Conservation (phyloP, 2,888 invertebrate species). For the Sisyra terminalis region DNA sequence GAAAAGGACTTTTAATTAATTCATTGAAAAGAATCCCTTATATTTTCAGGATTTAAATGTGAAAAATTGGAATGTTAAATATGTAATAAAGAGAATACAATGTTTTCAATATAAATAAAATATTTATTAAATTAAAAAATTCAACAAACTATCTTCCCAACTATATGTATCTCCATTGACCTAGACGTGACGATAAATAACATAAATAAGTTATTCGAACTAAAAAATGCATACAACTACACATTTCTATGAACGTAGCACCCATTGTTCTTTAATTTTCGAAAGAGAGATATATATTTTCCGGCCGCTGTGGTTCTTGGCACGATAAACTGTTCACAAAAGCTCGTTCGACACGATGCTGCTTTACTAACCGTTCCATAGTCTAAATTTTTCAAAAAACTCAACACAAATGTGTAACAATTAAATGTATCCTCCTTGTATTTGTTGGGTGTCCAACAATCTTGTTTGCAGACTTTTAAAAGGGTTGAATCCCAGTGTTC, state of each 20-base stretch:
- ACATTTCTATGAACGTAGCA: constrained; percentile 30
- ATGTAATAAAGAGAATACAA: no score
- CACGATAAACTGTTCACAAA: constrained; percentile 69
- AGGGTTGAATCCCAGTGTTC: constrained; percentile 54
- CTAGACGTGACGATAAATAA: no score
- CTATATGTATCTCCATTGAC: no score
- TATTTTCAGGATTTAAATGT: no score
- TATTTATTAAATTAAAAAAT: no score
- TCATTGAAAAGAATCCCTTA: no score
- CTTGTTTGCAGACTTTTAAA: constrained; percentile 40
- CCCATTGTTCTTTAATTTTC: constrained; percentile 42
- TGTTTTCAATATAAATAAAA: no score
- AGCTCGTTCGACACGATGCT: constrained; percentile 45
- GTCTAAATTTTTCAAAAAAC: constrained; percentile 56
- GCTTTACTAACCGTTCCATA: constrained; percentile 53
- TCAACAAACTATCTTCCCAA: no score
- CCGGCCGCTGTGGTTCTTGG: constrained; percentile 68
- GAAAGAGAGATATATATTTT: constrained; percentile 69
- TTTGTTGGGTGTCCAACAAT: constrained; percentile 46
- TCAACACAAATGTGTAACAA: constrained; percentile 74
- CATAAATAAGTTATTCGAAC: background rate
- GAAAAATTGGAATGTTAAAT: no score
- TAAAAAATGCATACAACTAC: no score
- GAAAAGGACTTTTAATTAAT: no score
- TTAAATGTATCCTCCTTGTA: constrained; percentile 66